Evolutionary conservation across 2,888 invertebrate genomes (phyloP), one percentile per base, ranked within the genome.

Genomic region (Acronicta leporina): DNA sequence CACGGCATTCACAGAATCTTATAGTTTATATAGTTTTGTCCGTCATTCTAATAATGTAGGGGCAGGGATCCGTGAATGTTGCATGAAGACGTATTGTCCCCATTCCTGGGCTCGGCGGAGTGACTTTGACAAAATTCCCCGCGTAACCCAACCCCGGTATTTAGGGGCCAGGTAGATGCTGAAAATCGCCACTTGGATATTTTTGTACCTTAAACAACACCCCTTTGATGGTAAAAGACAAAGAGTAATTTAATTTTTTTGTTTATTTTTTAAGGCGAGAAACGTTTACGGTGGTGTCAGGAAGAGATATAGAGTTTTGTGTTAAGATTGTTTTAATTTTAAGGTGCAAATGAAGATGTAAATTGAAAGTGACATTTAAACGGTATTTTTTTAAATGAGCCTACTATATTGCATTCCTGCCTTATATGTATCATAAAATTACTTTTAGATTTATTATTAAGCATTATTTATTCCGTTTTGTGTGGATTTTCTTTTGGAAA

Each of bases 41-140:
- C 82, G 77, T 84, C 80, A 80, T 85, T 86, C 86, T 87, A 87
- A 87, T 87, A 86, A 87, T 85, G 84, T 84, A 78, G 79, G 82
- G 81, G 82, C 81, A 83, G 75, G 78, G 85, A 76, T 80, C 85
- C 87, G 86, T 87, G 87, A 88, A 90, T 88, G 87, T 87, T 87
- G 83, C 84, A 89, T 87, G 88, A 88, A 92, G 90, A 91, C 79
- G 85, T 90, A 91, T 90, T 86, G 87, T 86, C 75, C 84, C 81
- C 86, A 87, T 86, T 86, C 84, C 84, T 77, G 78, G 74, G 81
- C 77, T 69, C 79, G 82, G 77, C 80, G 77, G 78, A 75, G 72
- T 80, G 87, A 90, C 90, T 88, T 89, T 91, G 89, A 92, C 90
- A 87, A 91, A 87, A 90, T 91, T 89, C 90, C 86, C 73, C 68